Conservation (phyloP, 2,113 vertebrate species). For the Falco punctatus region DNA sequence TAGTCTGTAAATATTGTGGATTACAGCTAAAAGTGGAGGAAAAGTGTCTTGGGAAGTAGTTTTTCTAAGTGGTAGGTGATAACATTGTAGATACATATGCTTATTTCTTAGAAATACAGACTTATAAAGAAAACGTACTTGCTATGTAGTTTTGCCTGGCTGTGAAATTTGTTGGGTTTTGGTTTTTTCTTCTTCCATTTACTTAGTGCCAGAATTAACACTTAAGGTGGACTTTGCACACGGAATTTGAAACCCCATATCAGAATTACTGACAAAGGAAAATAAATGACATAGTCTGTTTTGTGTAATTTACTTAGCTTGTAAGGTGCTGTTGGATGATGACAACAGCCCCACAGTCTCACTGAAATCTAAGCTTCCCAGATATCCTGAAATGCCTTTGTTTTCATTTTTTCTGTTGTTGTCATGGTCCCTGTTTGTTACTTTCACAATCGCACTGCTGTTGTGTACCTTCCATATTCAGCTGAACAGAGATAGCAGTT, state of each 20-base stretch:
- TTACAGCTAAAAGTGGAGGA: not conserved
- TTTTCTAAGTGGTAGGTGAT: not conserved
- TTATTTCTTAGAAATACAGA: not conserved
- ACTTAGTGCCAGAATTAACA: not conserved
- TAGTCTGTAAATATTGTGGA: not conserved
- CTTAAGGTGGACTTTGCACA: not conserved
- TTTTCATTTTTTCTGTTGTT: not conserved
- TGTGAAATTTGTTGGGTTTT: not conserved
- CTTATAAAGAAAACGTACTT: not conserved
- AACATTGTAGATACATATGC: not conserved
- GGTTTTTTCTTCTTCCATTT: not conserved
- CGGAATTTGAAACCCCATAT: not conserved
- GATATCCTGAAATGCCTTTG: not conserved
- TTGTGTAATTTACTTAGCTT: not conserved
- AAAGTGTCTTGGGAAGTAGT: not conserved
- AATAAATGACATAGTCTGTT: not conserved
- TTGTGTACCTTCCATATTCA: not conserved
- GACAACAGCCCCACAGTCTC: not conserved
- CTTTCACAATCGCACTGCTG: not conserved
- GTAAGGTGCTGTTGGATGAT: not conserved
- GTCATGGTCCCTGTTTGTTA: not conserved
- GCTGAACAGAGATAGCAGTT: not conserved
- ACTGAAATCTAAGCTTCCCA: not conserved
- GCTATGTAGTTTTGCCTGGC: not conserved
- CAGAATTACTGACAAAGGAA: not conserved